phyloP scores from a whole-genome alignment of 2,113 vertebrate genomes.

The Alethe diademata region DNA sequence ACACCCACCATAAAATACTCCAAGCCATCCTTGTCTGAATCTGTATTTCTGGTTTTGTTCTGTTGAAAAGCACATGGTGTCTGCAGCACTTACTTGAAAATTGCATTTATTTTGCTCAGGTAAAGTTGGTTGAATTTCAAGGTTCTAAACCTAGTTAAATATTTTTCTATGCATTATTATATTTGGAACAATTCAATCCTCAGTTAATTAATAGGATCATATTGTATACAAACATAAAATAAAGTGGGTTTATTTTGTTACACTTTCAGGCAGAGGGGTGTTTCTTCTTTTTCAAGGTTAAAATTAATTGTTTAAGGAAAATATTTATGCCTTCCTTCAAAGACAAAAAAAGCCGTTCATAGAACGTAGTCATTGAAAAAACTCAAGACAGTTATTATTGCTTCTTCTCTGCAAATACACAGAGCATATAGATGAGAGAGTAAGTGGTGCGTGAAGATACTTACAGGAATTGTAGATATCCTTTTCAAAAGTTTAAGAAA shows the following conservation, averaged over 20 bases:
- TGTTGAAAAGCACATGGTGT: background rate
- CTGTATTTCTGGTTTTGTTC: background rate
- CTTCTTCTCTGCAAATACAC: background rate
- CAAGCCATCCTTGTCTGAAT: background rate
- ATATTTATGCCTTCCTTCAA: background rate
- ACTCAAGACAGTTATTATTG: background rate
- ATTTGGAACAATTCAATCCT: background rate
- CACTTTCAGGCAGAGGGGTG: background rate
- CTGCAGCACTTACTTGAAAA: background rate
- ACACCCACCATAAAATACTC: background rate
- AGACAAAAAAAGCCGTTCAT: background rate
- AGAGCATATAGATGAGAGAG: background rate
- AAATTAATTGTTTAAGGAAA: background rate
- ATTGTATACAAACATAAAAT: background rate
- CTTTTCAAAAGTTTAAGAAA: background rate
- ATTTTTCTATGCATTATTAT: background rate
- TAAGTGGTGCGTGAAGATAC: background rate
- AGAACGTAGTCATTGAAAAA: background rate
- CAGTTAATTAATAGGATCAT: background rate
- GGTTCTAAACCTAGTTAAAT: background rate
- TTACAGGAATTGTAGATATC: background rate
- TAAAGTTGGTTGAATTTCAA: background rate
- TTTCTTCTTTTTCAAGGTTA: background rate
- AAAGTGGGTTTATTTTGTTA: background rate
- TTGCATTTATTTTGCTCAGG: background rate